phyloP scores from a whole-genome alignment of 2,888 invertebrate genomes.

The Macaria liturata region DNA sequence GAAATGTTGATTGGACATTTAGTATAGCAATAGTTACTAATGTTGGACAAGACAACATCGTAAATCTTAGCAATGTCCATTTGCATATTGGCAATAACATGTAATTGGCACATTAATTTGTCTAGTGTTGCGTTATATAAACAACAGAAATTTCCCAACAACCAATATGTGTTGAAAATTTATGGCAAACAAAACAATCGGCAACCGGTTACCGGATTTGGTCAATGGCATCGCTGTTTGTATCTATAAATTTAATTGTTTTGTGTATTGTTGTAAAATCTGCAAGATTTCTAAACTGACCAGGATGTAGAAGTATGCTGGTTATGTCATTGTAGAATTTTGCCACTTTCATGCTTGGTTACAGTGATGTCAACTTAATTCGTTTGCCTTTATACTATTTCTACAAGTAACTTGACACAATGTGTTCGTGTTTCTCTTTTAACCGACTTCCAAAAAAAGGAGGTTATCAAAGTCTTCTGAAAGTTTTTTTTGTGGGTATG shows the following conservation, averaged over 20 bases:
- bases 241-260: conserved; percentile 11
- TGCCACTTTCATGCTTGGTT: conserved; percentile 1
- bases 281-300: conserved; percentile 19
- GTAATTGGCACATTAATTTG: conserved; percentile 13
- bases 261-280: conserved; percentile 16
- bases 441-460: too few relatives aligned
- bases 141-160: conserved; percentile 11
- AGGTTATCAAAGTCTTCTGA: too few relatives aligned
- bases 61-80: conserved; percentile 7
- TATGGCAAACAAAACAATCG: conserved; percentile 17
- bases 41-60: conserved; percentile 3
- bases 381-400: too few relatives aligned
- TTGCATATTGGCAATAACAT: conserved; percentile 9
- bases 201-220: conserved; percentile 17
- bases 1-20: too few relatives aligned
- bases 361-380: too few relatives aligned
- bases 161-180: conserved; percentile 12
- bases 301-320: conserved; percentile 10
- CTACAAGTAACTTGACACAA: too few relatives aligned
- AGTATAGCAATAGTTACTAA: not conserved
- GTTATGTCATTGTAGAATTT: conserved; percentile 11
- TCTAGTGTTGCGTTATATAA: conserved; percentile 9
- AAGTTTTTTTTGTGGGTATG: too few relatives aligned
- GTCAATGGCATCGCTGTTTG: conserved; percentile 14
- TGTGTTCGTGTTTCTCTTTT: too few relatives aligned